Conservation (phyloP, 2,113 vertebrate species). For the Tauraco erythrolophus region DNA sequence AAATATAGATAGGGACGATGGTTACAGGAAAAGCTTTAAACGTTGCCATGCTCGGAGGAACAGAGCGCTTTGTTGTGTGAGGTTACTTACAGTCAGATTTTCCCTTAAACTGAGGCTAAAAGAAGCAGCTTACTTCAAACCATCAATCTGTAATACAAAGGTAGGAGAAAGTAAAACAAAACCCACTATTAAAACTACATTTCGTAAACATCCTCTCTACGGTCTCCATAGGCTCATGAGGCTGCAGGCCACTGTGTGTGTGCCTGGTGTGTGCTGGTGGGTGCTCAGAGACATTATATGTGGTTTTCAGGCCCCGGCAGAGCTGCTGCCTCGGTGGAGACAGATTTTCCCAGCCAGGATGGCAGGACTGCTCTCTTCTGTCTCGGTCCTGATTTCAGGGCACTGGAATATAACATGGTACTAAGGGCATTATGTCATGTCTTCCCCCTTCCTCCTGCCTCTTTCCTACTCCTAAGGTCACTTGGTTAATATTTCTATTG, state of each 20-base stretch:
- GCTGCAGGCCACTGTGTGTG: background rate
- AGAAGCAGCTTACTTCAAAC: background rate
- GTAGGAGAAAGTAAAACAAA: background rate
- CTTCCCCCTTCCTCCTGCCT: background rate
- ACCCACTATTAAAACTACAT: background rate
- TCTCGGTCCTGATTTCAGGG: background rate
- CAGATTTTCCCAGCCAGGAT: background rate
- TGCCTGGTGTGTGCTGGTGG: background rate
- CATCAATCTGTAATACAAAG: background rate
- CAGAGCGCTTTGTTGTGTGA: background rate
- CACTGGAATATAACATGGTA: background rate
- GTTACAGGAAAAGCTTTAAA: background rate
- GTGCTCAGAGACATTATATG: fast-evolving
- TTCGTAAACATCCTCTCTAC: background rate
- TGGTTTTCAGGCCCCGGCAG: background rate
- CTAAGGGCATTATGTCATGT: background rate
- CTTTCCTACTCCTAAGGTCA: background rate
- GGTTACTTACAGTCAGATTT: background rate
- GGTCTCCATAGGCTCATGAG: background rate
- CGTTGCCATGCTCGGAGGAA: fast-evolving
- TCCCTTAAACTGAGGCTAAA: background rate
- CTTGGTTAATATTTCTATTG: constrained; percentile 37
- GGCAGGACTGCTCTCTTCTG: background rate
- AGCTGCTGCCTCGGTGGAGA: background rate
- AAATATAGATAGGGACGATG: background rate